Evolutionary conservation across 2,113 vertebrate species (phyloP).

Genomic region (Rhinolophus ferrumequinum): DNA sequence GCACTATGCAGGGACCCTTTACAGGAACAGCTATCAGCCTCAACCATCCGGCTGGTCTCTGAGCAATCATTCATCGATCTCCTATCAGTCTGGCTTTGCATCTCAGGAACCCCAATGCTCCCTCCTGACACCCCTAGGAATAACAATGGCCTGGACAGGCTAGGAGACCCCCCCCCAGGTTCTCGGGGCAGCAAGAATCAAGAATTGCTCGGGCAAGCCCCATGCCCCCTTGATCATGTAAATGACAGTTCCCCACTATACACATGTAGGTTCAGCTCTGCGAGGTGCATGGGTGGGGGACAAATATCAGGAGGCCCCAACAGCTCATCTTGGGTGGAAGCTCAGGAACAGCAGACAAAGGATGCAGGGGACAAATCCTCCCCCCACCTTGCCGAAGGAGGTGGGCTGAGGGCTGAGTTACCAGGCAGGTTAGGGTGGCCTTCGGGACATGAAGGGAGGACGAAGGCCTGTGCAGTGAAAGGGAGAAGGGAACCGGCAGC

Average conservation of each 20-base stretch:
- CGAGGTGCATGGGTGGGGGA: neutral
- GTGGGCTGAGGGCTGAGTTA: conserved; percentile 14
- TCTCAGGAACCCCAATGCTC: neutral
- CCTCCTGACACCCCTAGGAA: neutral
- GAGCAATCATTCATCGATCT: conserved; percentile 53
- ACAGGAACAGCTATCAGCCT: conserved; percentile 10
- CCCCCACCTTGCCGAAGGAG: neutral
- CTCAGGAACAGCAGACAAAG: conserved; percentile 65
- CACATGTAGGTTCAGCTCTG: conserved; percentile 14
- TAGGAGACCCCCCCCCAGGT: neutral
- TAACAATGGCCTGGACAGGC: conserved; percentile 40
- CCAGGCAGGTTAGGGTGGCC: neutral
- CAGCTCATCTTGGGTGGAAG: conserved; percentile 20
- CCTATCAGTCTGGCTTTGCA: conserved; percentile 5
- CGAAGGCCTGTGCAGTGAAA: neutral
- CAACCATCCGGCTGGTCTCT: neutral
- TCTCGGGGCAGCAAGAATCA: neutral
- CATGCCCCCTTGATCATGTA: neutral
- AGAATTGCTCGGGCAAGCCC: conserved; percentile 19
- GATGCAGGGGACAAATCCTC: conserved; percentile 19
- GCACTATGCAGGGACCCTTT: neutral
- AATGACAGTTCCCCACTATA: neutral
- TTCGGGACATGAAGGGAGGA: neutral
- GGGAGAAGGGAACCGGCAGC: neutral
- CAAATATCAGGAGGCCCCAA: conserved; percentile 16